Evolutionary conservation across 2,113 vertebrate species (phyloP).

Genomic region (Cacatua alba): DNA sequence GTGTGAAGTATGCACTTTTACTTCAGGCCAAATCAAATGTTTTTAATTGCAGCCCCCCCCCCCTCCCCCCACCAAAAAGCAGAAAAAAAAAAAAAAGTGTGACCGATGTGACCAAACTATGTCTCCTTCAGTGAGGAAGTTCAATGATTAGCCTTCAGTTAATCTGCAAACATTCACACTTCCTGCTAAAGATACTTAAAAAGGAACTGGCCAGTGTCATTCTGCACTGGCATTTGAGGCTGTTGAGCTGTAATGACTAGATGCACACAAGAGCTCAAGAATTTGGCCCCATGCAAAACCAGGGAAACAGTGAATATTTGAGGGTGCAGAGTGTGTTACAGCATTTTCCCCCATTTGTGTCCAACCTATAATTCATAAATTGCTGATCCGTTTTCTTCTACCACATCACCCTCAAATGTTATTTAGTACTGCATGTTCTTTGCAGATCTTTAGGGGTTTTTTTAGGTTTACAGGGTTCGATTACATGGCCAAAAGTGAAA

Average conservation of each 20-base stretch:
- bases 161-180: slow-evolving; percentile 75
- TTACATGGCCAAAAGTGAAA: slow-evolving; percentile 58
- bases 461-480: slow-evolving; percentile 21
- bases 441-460: slow-evolving; percentile 2
- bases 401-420: slow-evolving; percentile 67
- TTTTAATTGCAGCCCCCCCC: too few relatives aligned
- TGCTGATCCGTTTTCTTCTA: slow-evolving; percentile 68
- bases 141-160: slow-evolving; percentile 71
- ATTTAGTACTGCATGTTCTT: slow-evolving; percentile 70
- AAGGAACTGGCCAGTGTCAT: slow-evolving; percentile 67
- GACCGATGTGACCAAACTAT: slow-evolving; percentile 67
- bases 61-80: too few relatives aligned
- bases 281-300: slow-evolving; percentile 8
- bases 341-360: slow-evolving; percentile 35
- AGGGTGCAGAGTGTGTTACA: slow-evolving; percentile 51
- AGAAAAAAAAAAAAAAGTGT: slow-evolving; percentile 16
- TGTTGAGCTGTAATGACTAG: slow-evolving; percentile 27
- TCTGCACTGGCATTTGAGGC: slow-evolving; percentile 35
- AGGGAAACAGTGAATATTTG: slow-evolving; percentile 57
- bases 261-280: slow-evolving; percentile 22
- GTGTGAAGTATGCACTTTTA: slow-evolving; percentile 87
- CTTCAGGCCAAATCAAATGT: slow-evolving; percentile 89
- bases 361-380: slow-evolving; percentile 73
- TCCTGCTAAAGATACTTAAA: slow-evolving; percentile 76
- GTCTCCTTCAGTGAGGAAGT: slow-evolving; percentile 75